Evolutionary conservation across 2,797 vertebrate species (phyloP), one percentile per base, ranked within the genome.

Genomic region (Sebastolobus altivelis): DNA sequence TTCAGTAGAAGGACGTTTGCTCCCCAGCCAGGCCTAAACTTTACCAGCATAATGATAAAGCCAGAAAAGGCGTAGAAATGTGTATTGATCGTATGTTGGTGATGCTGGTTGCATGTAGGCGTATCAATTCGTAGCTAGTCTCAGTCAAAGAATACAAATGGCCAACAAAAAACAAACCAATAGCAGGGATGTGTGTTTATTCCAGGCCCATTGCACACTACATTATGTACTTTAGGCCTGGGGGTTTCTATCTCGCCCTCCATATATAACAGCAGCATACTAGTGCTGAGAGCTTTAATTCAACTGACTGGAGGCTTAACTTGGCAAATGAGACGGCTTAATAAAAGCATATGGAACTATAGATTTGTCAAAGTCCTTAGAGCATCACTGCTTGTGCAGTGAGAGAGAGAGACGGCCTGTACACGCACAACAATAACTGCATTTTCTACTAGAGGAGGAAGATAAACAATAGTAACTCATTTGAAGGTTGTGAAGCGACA

Each of bases 271-370:
- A 83, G 83, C 73, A 81, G 78, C 83, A 72, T 67, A 72, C 81
- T 62, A 81, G 72, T 69, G 83, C 88, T 88, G 74, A 80, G 74
- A 89, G 89, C 88, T 89, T 92, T 91, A 91, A 90, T 92, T 94
- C 88, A 87, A 88, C 87, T 91, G 89, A 89, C 91, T 93, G 79
- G 66, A 80, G 90, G 91, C 92, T 88, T 90, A 92, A 85, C 88
- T 86, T 90, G 82, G 81, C 86, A 94, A 92, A 94, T 92, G 87
- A 92, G 84, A 87, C 75, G 38, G 85, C 87, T 91, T 88, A 93
- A 84, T 90, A 82, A 88, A 93, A 88, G 73, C 80, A 89, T 90
- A 84, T 89, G 88, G 85, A 92, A 85, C 72, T 89, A 77, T 77
- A 85, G 89, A 91, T 92, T 92, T 89, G 85, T 75, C 77, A 77